Percentiles rank a stretch among this genome's conserved stretches.
These are phyloP conservation scores for Asbolus verrucosus DNA, from an alignment of 1,140 invertebrate species.

Conservation along the genomic window DNA sequence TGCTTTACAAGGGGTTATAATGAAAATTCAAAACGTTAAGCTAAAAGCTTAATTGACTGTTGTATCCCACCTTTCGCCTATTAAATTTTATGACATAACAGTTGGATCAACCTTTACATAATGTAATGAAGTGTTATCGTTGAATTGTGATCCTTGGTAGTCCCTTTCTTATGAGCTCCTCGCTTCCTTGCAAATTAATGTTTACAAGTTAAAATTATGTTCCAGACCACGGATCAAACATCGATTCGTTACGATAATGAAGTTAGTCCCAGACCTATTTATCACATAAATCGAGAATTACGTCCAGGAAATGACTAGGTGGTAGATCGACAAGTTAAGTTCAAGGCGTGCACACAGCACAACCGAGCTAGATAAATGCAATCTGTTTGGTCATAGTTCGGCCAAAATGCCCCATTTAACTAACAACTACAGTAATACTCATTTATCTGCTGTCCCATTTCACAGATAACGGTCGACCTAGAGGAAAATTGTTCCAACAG, in stretches of 20 bases:
- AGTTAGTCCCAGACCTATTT: too few species aligned
- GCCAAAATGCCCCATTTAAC: constrained; percentile 19
- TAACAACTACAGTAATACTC: constrained; percentile 13
- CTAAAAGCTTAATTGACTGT: constrained; percentile 23
- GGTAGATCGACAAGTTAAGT: constrained; percentile 1
- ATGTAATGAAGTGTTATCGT: constrained; percentile 27
- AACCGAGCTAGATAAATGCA: constrained; percentile 19
- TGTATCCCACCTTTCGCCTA: background rate
- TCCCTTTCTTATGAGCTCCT: background rate
- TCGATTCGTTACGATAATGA: too few species aligned
- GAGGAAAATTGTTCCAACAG: constrained; percentile 7
- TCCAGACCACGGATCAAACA: too few species aligned
- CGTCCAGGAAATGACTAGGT: background rate
- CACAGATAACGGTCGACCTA: background rate
- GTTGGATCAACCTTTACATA: background rate
- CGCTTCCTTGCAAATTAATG: too few species aligned
- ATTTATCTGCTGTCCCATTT: constrained; percentile 18
- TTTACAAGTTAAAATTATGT: too few species aligned
- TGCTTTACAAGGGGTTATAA: background rate
- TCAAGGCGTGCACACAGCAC: background rate
- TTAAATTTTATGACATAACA: constrained; percentile 20
- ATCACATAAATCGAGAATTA: background rate
- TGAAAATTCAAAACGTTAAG: constrained; percentile 10
- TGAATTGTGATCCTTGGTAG: constrained; percentile 6
- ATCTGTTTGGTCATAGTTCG: constrained; percentile 26